Evolutionary conservation across 2,888 invertebrate genomes (phyloP), one percentile per base, ranked within the genome.

Genomic region (Shargacucullia verbasci): DNA sequence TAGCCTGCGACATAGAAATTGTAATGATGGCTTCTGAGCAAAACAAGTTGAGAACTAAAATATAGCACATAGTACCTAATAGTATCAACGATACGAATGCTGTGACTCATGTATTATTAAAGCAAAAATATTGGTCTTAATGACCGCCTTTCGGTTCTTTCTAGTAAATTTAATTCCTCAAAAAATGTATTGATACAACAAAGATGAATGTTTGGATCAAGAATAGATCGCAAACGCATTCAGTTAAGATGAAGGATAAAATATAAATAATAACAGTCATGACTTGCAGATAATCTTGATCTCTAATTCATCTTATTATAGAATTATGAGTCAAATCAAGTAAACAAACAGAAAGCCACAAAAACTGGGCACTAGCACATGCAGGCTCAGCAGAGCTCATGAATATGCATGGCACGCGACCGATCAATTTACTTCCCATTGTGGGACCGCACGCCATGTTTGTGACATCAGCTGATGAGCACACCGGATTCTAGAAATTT

Each of bases 371-470:
- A 10, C 20, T 20, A 20, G 20, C 20, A 20, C 20, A 20, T 20
- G 31, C 48, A 38, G 61, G 29, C 47, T 52, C 48, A 25, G 37
- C 43, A 38, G 44, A 25, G 20, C 15, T 46, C 48, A 40, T 66
- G n/a, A 48, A 49, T 66, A 52, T 49, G 31, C 9, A 62, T 57
- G 38, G 14, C 67, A 67, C 52, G 57, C 57, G 25, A 66, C 45
- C 37, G 31, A 43, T 57, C 45, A 31, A 15, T 53, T 31, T 25
- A 25, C 35, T 27, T 34, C 14, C 33, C 41, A 39, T 46, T 67
- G 62, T 49, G 31, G 14, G 27, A 2, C 2, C 5, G n/a, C 59
- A 63, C 35, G 52, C 62, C 5, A 49, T 12, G 14, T 1, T 0
- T 37, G 27, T 65, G 49, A 29, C 56, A 34, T 49, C 33, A 37